A percentile compares a stretch with the other conserved stretches of the same genome.
These are phyloP conservation scores for Parazoanthus atlanticus DNA, from an alignment of 92 coral and sea anemone genomes.

Conservation along the genomic window DNA sequence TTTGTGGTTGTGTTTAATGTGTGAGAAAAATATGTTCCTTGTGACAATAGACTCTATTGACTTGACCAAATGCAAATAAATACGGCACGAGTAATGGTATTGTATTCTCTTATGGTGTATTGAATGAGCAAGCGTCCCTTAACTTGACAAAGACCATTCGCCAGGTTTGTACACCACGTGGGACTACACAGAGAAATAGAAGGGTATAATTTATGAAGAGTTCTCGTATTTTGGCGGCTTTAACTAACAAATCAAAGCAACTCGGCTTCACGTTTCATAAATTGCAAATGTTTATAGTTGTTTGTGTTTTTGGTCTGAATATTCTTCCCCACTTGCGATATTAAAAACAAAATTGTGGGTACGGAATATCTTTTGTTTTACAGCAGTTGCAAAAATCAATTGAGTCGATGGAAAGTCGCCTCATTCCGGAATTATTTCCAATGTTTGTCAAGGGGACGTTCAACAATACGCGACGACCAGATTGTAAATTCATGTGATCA, in stretches of 20 bases:
- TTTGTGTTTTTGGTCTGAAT: slow-evolving; percentile 2
- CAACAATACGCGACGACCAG: slow-evolving; percentile 63
- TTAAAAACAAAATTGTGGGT: not conserved
- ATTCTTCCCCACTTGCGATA: slow-evolving; percentile 15
- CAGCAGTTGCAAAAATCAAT: not conserved
- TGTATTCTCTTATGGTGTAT: slow-evolving; percentile 14
- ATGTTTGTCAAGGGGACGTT: slow-evolving; percentile 25
- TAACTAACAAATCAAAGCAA: not conserved
- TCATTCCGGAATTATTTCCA: slow-evolving; percentile 13
- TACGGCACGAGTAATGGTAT: slow-evolving; percentile 36
- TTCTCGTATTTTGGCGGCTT: not conserved
- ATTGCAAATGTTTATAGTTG: not conserved
- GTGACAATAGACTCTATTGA: slow-evolving; percentile 40
- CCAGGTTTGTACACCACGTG: slow-evolving; percentile 36
- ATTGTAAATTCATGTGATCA: slow-evolving; percentile 84
- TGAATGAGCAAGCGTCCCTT: slow-evolving; percentile 35
- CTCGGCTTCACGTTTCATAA: not conserved
- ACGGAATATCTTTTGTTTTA: not conserved
- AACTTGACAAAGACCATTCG: slow-evolving; percentile 24
- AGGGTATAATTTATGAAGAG: not conserved
- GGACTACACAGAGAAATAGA: not conserved
- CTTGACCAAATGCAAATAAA: slow-evolving; percentile 48
- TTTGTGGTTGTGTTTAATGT: slow-evolving; percentile 34
- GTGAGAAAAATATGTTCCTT: slow-evolving; percentile 35
- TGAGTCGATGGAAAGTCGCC: slow-evolving; percentile 27